A percentile compares a stretch with the other conserved stretches of the same genome.
These are phyloP conservation scores for Tonatia bakeri DNA, from an alignment of 2,113 vertebrate genomes.

Conservation along the genomic window DNA sequence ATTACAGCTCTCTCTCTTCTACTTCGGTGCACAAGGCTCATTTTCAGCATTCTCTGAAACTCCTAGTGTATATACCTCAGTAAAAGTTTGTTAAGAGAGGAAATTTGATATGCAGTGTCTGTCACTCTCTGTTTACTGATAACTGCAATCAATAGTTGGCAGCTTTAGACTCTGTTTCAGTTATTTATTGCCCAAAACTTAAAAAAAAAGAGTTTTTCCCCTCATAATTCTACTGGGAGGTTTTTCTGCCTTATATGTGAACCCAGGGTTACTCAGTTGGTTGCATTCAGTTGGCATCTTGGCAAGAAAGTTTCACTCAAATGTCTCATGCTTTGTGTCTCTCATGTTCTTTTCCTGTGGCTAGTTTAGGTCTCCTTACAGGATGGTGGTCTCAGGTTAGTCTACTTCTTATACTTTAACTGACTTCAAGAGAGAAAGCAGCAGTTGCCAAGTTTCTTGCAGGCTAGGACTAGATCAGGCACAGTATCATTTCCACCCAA, in stretches of 20 bases:
- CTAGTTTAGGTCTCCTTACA: not conserved
- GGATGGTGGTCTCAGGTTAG: not conserved
- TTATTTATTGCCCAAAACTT: not conserved
- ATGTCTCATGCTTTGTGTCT: not conserved
- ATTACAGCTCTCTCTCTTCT: not conserved
- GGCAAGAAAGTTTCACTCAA: not conserved
- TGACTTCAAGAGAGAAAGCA: not conserved
- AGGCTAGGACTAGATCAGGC: not conserved
- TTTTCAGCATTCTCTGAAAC: not conserved
- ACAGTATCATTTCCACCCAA: not conserved
- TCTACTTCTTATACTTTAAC: not conserved
- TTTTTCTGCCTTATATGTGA: not conserved
- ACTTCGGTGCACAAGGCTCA: not conserved
- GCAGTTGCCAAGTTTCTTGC: not conserved
- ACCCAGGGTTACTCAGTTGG: not conserved
- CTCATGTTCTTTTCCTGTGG: not conserved
- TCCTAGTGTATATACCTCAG: not conserved
- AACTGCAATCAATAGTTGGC: not conserved
- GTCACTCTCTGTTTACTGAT: not conserved
- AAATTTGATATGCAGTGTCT: not conserved
- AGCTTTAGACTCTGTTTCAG: not conserved
- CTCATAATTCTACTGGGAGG: not conserved
- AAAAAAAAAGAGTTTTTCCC: not conserved
- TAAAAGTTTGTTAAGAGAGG: not conserved
- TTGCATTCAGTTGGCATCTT: not conserved